Evolutionary conservation across 2,888 invertebrate genomes (phyloP), one percentile per base, ranked within the genome.

Genomic region (Trypoxylon attenuatum): DNA sequence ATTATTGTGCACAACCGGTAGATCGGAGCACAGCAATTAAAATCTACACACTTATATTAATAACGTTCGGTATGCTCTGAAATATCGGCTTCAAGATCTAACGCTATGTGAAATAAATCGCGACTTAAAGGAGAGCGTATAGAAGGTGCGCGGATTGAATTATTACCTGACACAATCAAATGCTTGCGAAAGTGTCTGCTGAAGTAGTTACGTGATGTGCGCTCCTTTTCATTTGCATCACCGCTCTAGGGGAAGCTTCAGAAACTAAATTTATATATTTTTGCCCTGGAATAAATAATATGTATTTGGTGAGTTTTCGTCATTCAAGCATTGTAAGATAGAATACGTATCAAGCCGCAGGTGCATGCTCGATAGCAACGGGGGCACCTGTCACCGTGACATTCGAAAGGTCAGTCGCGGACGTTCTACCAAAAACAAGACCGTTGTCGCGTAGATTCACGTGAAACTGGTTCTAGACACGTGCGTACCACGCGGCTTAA

Each of bases 401-500:
- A 47, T 42, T 51, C 41, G 50, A 33, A 19, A 22, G 49, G 45
- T 29, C 38, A 61, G 41, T 53, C 10, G 19, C 16, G 27, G 56
- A 52, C 46, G 63, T 33, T 33, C 33, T 4, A 33, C 13, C 5
- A 8, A 13, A 33, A 33, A 33, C 33, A 33, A 10, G 13, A 41
- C 10, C 55, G 47, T 55, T 15, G 64, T 60, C 2, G 13, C 33
- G 33, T 2, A 45, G 55, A 60, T 74, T 69, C 61, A 67, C 68
- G 66, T 62, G 65, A 66, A 77, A 78, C 78, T 76, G 74, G 72
- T 78, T 77, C 74, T 67, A 61, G 71, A 70, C 78, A 79, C 78
- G 79, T 78, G 78, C 66, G 76, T 71, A 62, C 71, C 78, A 77
- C 76, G 79, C 74, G 79, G 69, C 63, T 45, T 51, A 57, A 69